These are phyloP conservation scores for Pyrrhia umbra DNA, from an alignment of 2,888 invertebrate genomes.

Conservation along the genomic window DNA sequence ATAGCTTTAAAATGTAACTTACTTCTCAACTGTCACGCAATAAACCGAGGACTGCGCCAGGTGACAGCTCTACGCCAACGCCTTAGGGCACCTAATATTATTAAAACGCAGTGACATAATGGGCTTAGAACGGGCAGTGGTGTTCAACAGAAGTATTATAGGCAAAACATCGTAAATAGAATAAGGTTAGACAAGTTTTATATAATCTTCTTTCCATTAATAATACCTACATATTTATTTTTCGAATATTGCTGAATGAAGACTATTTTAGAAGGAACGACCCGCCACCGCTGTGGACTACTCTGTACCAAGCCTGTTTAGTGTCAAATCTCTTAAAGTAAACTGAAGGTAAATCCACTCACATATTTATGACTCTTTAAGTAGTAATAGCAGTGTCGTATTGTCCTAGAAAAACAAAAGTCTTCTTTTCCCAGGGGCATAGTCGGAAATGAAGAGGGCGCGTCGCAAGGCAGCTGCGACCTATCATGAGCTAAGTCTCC, in stretches of 20 bases:
- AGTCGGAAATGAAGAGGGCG: no score
- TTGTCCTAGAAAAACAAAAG: background rate
- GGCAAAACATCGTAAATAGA: constrained; percentile 1
- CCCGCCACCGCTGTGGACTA: background rate
- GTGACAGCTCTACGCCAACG: background rate
- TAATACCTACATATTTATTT: background rate
- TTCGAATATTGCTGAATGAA: background rate
- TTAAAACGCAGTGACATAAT: background rate
- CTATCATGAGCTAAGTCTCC: no score
- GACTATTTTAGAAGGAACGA: background rate
- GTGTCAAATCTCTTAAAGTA: background rate
- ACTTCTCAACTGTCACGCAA: background rate
- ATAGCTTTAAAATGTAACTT: no score
- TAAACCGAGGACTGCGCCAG: background rate
- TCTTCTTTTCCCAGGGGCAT: background rate
- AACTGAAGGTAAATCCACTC: background rate
- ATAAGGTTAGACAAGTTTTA: background rate
- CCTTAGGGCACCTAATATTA: background rate
- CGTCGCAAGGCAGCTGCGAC: background rate
- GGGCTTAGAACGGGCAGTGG: background rate
- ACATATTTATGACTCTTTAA: background rate
- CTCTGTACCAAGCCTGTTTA: background rate
- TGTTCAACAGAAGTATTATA: background rate
- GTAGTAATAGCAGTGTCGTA: background rate
- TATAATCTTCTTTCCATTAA: background rate